Evolutionary conservation across 1,140 invertebrate species (phyloP).

Genomic region (Eubasilissa regina): DNA sequence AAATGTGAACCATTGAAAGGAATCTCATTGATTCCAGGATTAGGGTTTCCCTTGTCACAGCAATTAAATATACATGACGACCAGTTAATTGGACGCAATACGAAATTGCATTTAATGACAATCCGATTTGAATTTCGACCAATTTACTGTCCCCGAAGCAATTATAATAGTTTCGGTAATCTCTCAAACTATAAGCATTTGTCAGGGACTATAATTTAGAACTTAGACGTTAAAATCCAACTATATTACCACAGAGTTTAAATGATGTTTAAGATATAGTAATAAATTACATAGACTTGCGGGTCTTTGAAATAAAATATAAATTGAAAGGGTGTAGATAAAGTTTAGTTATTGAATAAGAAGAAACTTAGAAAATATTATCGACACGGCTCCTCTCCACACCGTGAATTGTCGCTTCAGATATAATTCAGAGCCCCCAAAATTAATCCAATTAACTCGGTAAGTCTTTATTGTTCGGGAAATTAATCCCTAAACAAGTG

Average conservation of each 20-base stretch:
- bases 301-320: no score
- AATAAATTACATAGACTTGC: no score
- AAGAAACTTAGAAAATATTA: background rate
- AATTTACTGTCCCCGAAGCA: conserved; percentile 43
- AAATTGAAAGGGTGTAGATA: no score
- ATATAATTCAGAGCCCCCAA: no score
- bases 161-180: conserved; percentile 9
- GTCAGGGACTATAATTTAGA: no score
- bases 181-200: conserved; percentile 9
- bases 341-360: background rate
- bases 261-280: no score
- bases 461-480: conserved; percentile 29
- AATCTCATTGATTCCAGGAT: no score
- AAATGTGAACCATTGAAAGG: no score
- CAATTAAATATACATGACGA: conserved; percentile 26
- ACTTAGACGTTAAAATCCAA: background rate
- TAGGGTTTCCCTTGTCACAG: background rate
- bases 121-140: conserved; percentile 35
- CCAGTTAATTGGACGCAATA: conserved; percentile 35
- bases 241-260: background rate
- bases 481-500: conserved; percentile 5
- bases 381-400: no score
- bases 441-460: conserved; percentile 17
- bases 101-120: conserved; percentile 45
- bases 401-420: background rate